Percentiles rank a stretch among this genome's conserved stretches.
Evolutionary conservation across 1,140 invertebrate species (phyloP).

Genomic region (Drosophila bifasciata): DNA sequence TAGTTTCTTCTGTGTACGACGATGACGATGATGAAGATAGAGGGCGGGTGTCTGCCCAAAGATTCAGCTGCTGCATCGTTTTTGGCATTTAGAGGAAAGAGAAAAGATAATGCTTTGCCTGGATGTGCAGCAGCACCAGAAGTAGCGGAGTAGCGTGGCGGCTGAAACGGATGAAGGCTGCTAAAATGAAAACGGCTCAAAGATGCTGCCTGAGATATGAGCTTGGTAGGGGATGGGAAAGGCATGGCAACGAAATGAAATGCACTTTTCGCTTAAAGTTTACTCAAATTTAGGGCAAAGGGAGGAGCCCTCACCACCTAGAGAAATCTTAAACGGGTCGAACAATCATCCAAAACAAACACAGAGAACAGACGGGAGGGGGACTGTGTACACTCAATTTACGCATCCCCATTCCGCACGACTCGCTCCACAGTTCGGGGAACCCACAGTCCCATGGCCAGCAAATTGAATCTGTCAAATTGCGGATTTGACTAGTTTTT

Average conservation of each 20-base stretch:
- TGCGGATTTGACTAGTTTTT: conserved; percentile 55
- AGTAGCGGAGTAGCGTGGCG: background rate
- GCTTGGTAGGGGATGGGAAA: conserved; percentile 26
- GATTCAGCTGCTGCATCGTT: conserved; percentile 47
- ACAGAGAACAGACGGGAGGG: conserved; percentile 12
- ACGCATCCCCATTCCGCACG: conserved; percentile 47
- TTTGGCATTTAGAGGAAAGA: conserved; percentile 51
- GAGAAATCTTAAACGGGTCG: background rate
- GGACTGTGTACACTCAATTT: conserved; percentile 36
- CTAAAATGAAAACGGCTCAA: conserved; percentile 29
- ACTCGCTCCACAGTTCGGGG: conserved; percentile 45
- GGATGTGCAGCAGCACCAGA: conserved; percentile 10
- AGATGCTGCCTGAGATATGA: conserved; percentile 43
- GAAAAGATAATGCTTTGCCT: conserved; percentile 35
- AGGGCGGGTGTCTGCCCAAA: conserved; percentile 5
- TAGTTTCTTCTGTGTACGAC: conserved; percentile 38
- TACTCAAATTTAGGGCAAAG: conserved; percentile 1
- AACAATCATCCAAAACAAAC: conserved; percentile 29
- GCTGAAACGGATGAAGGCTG: conserved; percentile 10
- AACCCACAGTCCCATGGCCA: conserved; percentile 33
- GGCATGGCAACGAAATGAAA: background rate
- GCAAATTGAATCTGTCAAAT: conserved; percentile 76
- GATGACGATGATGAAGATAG: conserved; percentile 41
- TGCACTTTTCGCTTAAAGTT: background rate
- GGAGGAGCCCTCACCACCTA: too few relatives aligned